Evolutionary conservation across 1,140 invertebrate genomes (phyloP).

Genomic region (Cydia fagiglandana): DNA sequence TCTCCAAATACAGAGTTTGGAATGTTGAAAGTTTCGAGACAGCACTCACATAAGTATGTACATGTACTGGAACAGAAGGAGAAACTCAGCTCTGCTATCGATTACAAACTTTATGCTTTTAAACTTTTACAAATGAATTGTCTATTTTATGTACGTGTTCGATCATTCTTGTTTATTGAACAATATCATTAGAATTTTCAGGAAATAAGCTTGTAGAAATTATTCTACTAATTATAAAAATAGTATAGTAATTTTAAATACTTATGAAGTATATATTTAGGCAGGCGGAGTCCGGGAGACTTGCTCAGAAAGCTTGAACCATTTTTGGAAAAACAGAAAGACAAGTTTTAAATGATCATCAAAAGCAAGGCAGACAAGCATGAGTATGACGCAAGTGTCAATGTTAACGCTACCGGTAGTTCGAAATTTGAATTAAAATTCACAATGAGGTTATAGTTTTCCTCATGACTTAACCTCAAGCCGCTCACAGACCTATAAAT

Average conservation of each 20-base stretch:
- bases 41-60: neutral
- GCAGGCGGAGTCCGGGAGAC: too few species aligned
- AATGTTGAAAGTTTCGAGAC: constrained; percentile 23
- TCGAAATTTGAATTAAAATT: too few species aligned
- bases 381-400: too few species aligned
- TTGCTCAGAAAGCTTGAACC: too few species aligned
- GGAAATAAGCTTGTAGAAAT: neutral
- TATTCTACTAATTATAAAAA: neutral
- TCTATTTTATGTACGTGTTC: neutral
- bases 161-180: neutral
- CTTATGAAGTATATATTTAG: too few species aligned
- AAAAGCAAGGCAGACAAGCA: too few species aligned
- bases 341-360: too few species aligned
- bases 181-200: neutral
- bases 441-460: too few species aligned
- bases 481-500: too few species aligned
- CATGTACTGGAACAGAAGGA: constrained; percentile 3
- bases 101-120: constrained; percentile 19
- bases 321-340: too few species aligned
- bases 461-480: too few species aligned
- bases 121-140: constrained; percentile 2
- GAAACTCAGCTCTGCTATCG: constrained; percentile 11
- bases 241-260: neutral
- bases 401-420: too few species aligned
- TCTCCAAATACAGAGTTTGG: constrained; percentile 11